phyloP scores from a whole-genome alignment of 2,797 vertebrate genomes.

The Choloepus didactylus region DNA sequence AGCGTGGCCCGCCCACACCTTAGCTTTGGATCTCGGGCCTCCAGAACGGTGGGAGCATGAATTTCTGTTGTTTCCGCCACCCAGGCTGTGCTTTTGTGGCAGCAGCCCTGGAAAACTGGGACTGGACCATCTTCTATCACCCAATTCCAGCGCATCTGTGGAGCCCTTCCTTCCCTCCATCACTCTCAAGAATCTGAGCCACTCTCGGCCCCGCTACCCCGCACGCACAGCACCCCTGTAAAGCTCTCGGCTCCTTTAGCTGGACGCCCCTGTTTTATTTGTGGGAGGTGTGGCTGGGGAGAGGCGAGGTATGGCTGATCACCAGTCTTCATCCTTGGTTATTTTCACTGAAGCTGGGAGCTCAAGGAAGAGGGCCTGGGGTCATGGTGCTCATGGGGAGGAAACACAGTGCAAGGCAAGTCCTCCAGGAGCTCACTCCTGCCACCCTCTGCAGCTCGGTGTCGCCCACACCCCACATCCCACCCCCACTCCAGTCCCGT shows the following conservation, averaged over 20 bases:
- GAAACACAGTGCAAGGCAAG: not conserved
- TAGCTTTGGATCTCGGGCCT: too few relatives aligned
- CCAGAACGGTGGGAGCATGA: too few relatives aligned
- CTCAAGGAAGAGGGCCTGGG: accelerated
- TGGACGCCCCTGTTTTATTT: accelerated
- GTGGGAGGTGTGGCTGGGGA: accelerated
- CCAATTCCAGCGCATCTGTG: accelerated
- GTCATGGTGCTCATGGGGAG: not conserved
- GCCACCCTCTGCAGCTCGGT: not conserved
- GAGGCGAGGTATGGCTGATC: not conserved
- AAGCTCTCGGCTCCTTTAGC: too few relatives aligned
- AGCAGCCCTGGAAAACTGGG: not conserved
- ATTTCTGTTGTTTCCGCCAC: too few relatives aligned
- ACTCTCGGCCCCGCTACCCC: accelerated
- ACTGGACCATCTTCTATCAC: accelerated
- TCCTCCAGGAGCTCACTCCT: not conserved
- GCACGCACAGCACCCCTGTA: accelerated
- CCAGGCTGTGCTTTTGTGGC: too few relatives aligned
- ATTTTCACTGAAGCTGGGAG: not conserved
- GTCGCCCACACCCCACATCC: not conserved
- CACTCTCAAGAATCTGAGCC: not conserved
- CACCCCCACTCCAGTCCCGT: not conserved
- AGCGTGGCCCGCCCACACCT: too few relatives aligned
- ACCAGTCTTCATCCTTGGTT: not conserved
- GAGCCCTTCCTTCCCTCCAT: not conserved